These are phyloP conservation scores for Trinectes maculatus DNA, from an alignment of 2,113 vertebrate species.

Conservation along the genomic window DNA sequence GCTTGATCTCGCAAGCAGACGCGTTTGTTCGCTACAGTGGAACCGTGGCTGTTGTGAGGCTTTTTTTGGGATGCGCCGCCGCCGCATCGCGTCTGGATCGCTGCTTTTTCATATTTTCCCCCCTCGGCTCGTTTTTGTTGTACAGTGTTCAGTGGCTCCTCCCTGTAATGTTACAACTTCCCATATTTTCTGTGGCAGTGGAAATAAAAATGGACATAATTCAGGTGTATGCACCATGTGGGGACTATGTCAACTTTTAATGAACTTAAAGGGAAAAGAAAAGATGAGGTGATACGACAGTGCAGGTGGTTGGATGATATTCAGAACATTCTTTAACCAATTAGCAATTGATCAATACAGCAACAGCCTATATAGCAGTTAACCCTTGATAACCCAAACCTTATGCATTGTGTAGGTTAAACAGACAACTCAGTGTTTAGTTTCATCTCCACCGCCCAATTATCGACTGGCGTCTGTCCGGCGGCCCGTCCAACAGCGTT, in stretches of 20 bases:
- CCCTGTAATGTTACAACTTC: too few species aligned
- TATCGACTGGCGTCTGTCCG: slow-evolving; percentile 24
- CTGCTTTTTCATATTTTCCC: too few species aligned
- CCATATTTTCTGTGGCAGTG: too few species aligned
- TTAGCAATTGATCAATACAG: too few species aligned
- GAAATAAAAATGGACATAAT: background rate
- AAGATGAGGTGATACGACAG: background rate
- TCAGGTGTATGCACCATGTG: background rate
- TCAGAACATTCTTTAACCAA: too few species aligned
- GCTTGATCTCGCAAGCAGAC: slow-evolving; percentile 4
- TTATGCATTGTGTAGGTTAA: background rate
- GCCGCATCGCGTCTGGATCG: too few species aligned
- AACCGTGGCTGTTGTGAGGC: too few species aligned
- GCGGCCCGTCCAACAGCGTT: slow-evolving; percentile 14
- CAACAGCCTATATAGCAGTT: too few species aligned
- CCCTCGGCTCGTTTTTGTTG: too few species aligned
- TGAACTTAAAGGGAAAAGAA: background rate
- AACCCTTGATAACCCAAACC: background rate
- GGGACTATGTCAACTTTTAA: background rate
- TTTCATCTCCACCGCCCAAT: slow-evolving; percentile 22
- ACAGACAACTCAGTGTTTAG: background rate
- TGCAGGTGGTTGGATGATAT: background rate
- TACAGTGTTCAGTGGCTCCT: too few species aligned
- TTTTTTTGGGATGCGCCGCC: background rate
- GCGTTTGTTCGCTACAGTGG: slow-evolving; percentile 7